Base-by-base conservation (phyloP, 1,140 invertebrate species). In the Drosophila malerkotliana region DNA sequence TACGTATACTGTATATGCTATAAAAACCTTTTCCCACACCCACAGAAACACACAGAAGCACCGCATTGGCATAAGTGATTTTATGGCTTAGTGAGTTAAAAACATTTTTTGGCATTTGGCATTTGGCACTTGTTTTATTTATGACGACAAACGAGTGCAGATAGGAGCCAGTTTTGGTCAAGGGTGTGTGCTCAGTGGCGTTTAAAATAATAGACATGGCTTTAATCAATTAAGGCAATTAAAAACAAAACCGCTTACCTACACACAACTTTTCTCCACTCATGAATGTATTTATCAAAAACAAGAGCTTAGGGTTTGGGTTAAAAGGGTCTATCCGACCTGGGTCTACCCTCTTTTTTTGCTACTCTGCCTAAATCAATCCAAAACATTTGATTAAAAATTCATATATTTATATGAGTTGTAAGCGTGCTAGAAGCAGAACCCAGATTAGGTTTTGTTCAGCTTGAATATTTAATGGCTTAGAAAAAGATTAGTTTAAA, bases 221-320 rank as follows among this genome's bases (percentile, higher is more conserved):
- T 77, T 77, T 72, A 77, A 77, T 77, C 75, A 77, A 77, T 77
- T 77, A 77, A 64, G 51, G 51, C 66, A 71, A 77, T 77, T 77
- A 77, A 52, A 59, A 59, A 51, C 52, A 54, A 55, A 77, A 45
- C 51, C 69, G 24, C 49, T 58, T 26, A 14, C 53, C 61, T n/a
- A 28, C 30, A 28, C 30, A 24, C 18, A n/a, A 47, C 15, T 6
- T 49, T 18, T 18, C 44, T 18, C 8, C 18, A 24, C 39, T 53
- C 18, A 45, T 56, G 21, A 49, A 67, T 68, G 41, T 39, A 55
- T 69, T 67, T 24, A 56, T 32, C 32, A 57, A 49, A 56, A 49
- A 56, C 32, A 30, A 39, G 56, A 14, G 32, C n/a, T 69, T 57
- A 53, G 59, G 15, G 18, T 44, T 44, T 15, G 8, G 18, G 44